phyloP scores from a whole-genome alignment of 1,140 invertebrate genomes.

The Polyergus mexicanus region DNA sequence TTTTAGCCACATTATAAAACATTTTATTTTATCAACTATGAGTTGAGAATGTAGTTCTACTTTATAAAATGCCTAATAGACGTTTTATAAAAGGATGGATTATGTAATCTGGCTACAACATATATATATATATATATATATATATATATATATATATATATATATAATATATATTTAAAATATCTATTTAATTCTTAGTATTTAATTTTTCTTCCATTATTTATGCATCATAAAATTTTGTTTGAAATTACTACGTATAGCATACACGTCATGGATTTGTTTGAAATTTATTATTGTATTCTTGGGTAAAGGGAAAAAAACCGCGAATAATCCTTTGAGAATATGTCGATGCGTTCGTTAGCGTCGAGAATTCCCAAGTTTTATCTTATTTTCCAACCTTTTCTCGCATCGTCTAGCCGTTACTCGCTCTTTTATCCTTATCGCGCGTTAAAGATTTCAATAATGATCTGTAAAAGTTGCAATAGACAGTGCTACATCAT shows the following conservation, averaged over 20 bases:
- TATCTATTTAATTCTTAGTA: neutral
- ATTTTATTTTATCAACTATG: too few relatives aligned
- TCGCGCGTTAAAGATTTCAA: constrained; percentile 37
- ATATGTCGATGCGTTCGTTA: constrained; percentile 63
- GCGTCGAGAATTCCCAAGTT: constrained; percentile 49
- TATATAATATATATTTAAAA: neutral
- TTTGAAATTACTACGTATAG: neutral
- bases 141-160: neutral
- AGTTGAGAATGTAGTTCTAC: too few relatives aligned
- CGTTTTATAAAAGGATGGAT: too few relatives aligned
- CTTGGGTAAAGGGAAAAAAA: neutral
- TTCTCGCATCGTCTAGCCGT: constrained; percentile 11
- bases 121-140: too few relatives aligned
- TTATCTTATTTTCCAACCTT: constrained; percentile 48
- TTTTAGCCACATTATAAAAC: too few relatives aligned
- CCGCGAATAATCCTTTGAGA: constrained; percentile 65
- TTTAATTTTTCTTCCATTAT: neutral
- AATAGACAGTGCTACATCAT: constrained; percentile 8
- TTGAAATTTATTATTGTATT: constrained; percentile 1
- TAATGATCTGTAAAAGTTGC: constrained; percentile 56
- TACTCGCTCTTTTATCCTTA: constrained; percentile 8
- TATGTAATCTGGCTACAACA: too few relatives aligned
- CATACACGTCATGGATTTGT: neutral
- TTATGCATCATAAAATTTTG: neutral
- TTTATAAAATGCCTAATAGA: too few relatives aligned